Base-by-base conservation (phyloP, 2,797 vertebrate genomes). In the Alcedo atthis region DNA sequence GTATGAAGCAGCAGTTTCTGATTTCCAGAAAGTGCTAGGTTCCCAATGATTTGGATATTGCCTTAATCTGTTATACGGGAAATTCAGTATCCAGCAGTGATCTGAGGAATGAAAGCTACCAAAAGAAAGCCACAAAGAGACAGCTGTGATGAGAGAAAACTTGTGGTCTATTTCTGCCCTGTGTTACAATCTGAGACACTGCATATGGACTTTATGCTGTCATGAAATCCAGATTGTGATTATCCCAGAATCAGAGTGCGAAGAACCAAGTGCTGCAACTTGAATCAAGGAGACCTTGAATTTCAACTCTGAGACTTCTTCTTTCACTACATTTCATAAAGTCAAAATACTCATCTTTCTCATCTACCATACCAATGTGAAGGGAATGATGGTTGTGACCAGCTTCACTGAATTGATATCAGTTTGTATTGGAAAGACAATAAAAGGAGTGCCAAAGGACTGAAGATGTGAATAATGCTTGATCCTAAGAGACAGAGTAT, bases 201-300 rank as follows among this genome's bases (percentile, higher is more conserved):
- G 20, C 0, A 1, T 25, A 48, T 7, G 15, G 15, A 10, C 13
- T 87, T n/a, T 26, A 63, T 0, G 1, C 12, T 42, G 14, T 8
- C 68, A 24, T 58, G 51, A 66, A 87, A 51, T 69, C 14, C 49
- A 26, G 35, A 26, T 7, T 49, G 8, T 66, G 54, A 21, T 42
- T n/a, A 58, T 9, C 43, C 76, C 6, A 55, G 30, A 75, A 64
- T 4, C 35, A 69, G 7, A 1, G 8, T n/a, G 6, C 61, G 62
- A 68, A 69, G 33, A 90, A 55, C 6, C 8, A 69, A 67, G 24
- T 9, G 18, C 14, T 71, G 24, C 22, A 78, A 43, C 22, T 37
- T 0, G 0, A 21, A 21, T 40, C 18, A 73, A 24, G 42, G 83
- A 48, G 30, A 58, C 6, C 14, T 69, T 79, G 43, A 64, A 69